These are phyloP conservation scores for Monodelphis domestica DNA, from an alignment of 2,797 vertebrate genomes.

Conservation along the genomic window DNA sequence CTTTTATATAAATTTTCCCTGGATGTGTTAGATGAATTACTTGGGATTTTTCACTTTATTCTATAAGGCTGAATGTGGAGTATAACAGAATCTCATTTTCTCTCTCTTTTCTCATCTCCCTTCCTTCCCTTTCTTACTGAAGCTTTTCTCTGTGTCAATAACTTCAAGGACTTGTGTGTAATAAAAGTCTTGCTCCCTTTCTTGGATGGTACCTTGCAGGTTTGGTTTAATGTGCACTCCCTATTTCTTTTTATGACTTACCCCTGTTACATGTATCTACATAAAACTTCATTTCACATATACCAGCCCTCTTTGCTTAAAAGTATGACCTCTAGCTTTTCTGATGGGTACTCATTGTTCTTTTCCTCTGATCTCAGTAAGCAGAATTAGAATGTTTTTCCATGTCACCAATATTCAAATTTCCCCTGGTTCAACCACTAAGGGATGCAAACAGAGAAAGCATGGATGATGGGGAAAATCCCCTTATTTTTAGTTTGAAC, in stretches of 20 bases:
- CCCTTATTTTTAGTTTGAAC: neutral
- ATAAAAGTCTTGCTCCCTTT: neutral
- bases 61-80: neutral
- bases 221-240: slow-evolving; percentile 35
- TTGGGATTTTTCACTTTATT: neutral
- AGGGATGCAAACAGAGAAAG: neutral
- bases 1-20: neutral
- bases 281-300: neutral
- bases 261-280: neutral
- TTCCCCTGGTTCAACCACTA: neutral
- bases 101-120: neutral
- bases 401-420: neutral
- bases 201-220: neutral
- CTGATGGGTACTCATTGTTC: neutral
- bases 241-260: slow-evolving; percentile 2
- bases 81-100: neutral
- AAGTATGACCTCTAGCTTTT: neutral
- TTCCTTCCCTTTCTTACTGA: neutral
- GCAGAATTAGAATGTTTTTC: neutral
- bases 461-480: neutral
- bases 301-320: neutral
- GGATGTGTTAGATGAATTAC: neutral
- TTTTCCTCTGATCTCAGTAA: slow-evolving; percentile 32
- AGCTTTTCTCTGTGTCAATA: neutral
- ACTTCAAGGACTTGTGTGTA: neutral